Percentiles rank a stretch among this genome's conserved stretches.
phyloP scores from a whole-genome alignment of 1,140 invertebrate species.

The Reticulitermes speratus region DNA sequence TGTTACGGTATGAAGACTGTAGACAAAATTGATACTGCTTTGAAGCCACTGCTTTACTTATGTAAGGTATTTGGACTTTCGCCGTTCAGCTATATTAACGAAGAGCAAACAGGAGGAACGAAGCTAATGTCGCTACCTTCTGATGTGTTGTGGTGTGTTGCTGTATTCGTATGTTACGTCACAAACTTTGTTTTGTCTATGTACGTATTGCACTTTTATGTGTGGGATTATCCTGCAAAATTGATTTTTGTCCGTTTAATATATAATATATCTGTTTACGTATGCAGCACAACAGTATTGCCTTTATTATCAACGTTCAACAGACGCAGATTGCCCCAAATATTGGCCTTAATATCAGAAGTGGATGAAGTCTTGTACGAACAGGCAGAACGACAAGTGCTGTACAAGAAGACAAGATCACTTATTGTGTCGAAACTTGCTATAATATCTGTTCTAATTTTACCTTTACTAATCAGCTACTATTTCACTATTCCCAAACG shows the following conservation, averaged over 20 bases:
- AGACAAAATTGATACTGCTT: not conserved
- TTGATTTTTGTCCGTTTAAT: not conserved
- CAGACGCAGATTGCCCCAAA: not conserved
- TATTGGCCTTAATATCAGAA: not conserved
- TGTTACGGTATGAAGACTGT: too few relatives aligned
- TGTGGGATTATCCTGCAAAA: not conserved
- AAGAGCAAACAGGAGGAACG: too few relatives aligned
- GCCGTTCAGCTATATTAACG: not conserved
- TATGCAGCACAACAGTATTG: too few relatives aligned
- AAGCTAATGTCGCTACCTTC: not conserved
- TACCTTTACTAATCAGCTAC: not conserved
- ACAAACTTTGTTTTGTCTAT: not conserved
- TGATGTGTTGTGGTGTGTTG: not conserved
- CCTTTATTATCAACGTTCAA: too few relatives aligned
- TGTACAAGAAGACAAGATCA: not conserved
- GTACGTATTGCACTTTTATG: too few relatives aligned
- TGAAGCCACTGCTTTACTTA: not conserved
- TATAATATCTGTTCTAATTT: not conserved
- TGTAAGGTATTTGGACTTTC: not conserved
- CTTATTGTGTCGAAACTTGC: not conserved
- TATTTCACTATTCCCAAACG: not conserved
- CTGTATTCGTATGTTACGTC: not conserved
- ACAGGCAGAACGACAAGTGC: not conserved
- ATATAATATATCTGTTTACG: too few relatives aligned
- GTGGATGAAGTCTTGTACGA: not conserved